Percentiles rank a stretch among this genome's conserved stretches.
Evolutionary conservation across 1,140 invertebrate species (phyloP).

Genomic region (Cotesia typhae): DNA sequence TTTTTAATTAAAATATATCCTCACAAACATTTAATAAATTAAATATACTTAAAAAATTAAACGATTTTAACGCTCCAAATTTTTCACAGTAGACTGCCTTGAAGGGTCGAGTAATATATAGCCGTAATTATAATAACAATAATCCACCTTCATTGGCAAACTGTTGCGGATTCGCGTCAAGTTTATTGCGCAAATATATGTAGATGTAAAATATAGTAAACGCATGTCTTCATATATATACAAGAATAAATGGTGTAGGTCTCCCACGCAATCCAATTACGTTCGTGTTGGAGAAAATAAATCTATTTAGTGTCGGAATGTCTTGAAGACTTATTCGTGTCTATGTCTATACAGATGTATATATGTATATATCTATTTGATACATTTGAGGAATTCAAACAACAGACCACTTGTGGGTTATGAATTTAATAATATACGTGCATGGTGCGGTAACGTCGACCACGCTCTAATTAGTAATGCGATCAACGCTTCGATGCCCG

Average conservation of each 20-base stretch:
- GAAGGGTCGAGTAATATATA: slow-evolving; percentile 18
- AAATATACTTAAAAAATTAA: neutral
- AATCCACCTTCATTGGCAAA: neutral
- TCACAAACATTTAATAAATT: no score
- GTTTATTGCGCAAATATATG: slow-evolving; percentile 17
- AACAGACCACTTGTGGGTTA: no score
- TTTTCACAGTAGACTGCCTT: slow-evolving; percentile 13
- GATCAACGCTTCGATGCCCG: slow-evolving; percentile 20
- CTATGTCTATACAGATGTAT: no score
- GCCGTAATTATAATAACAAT: no score
- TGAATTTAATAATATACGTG: neutral
- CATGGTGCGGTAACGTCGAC: neutral
- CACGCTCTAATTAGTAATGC: slow-evolving; percentile 28
- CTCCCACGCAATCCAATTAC: slow-evolving; percentile 27
- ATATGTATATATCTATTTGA: no score
- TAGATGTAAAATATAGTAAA: neutral
- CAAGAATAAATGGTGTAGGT: neutral
- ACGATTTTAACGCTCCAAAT: neutral
- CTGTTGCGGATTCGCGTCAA: neutral
- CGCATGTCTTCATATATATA: neutral
- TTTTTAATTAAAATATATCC: no score
- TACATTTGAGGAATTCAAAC: no score
- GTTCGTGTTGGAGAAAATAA: slow-evolving; percentile 4
- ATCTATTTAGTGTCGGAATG: slow-evolving; percentile 10
- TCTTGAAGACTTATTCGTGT: no score